Base-by-base conservation (phyloP, 2,113 vertebrate genomes). In the Tetrao urogallus region DNA sequence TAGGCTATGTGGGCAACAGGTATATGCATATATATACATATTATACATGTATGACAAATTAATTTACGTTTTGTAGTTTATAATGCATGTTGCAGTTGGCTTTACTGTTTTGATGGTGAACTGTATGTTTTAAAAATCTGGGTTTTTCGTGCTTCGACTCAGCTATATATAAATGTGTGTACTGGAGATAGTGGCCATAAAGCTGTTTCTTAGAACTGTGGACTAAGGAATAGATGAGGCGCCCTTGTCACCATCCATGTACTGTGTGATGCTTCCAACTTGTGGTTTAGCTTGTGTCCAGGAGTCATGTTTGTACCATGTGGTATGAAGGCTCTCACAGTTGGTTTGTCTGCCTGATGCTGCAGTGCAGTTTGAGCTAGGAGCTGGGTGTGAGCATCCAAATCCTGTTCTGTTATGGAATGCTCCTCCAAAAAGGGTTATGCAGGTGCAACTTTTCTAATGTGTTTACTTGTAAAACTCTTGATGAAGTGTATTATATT, bases 271-370 rank as follows among this genome's bases (percentile, higher is more conserved):
- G 57, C 28, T 4, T 90, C 1, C 42, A 27, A 24, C 25, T 40
- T 5, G 5, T 77, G n/a, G 8, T 56, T 75, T 80, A 66, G 50
- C 10, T 22, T 70, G 19, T 56, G 57, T 38, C 60, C 63, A 30
- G 69, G 79, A 60, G 24, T 54, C 22, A 10, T 5, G 16, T 61
- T 65, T 48, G 38, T 76, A 17, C 30, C 18, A 6, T 25, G 15
- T 36, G 67, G 7, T 30, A 5, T 1, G 3, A 32, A 20, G 36
- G 28, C 61, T 82, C 36, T n/a, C 57, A 0, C 0, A 58, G 36
- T 9, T 48, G 25, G 17, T 43, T 16, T 1, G 1, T 24, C 63
- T 70, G 7, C 13, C 11, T 65, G 67, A n/a, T n/a, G 28, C 65
- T 64, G 32, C 81, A 75, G 43, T 50, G 65, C 32, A 42, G 34